Evolutionary conservation across 1,140 invertebrate species (phyloP).

Genomic region (Platorchestia sp.): DNA sequence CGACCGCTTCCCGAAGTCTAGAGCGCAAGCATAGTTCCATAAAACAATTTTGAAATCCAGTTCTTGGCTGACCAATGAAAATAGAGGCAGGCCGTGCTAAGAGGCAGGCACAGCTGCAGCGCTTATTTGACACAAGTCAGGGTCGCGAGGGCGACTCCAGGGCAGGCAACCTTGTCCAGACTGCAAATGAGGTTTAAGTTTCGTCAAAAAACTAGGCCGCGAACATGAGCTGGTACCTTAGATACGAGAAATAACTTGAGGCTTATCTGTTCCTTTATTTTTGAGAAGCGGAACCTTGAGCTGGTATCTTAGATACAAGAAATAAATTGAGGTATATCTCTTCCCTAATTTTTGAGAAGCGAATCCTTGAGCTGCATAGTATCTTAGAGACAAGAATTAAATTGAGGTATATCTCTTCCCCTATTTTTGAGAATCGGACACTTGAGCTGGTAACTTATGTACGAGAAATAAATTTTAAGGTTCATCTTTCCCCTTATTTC

Average conservation of each 20-base stretch:
- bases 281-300: too few species aligned
- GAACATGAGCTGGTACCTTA: background rate
- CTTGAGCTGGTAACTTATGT: too few species aligned
- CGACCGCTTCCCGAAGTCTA: background rate
- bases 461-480: too few species aligned
- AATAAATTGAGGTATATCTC: too few species aligned
- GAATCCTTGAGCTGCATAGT: too few species aligned
- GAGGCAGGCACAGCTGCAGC: background rate
- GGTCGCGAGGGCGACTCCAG: background rate
- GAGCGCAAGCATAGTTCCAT: background rate
- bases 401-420: too few species aligned
- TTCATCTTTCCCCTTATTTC: too few species aligned
- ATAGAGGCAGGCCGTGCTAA: background rate
- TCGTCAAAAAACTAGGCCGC: background rate
- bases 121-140: background rate
- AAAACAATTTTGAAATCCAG: slow-evolving; percentile 10
- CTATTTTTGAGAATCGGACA: too few species aligned
- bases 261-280: too few species aligned
- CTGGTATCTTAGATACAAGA: background rate
- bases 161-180: background rate
- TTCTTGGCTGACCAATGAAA: background rate
- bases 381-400: background rate
- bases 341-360: too few species aligned
- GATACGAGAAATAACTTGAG: too few species aligned
- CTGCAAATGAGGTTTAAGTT: background rate